These are phyloP conservation scores for Ciconia maguari DNA, from an alignment of 2,113 vertebrate genomes.

Conservation along the genomic window DNA sequence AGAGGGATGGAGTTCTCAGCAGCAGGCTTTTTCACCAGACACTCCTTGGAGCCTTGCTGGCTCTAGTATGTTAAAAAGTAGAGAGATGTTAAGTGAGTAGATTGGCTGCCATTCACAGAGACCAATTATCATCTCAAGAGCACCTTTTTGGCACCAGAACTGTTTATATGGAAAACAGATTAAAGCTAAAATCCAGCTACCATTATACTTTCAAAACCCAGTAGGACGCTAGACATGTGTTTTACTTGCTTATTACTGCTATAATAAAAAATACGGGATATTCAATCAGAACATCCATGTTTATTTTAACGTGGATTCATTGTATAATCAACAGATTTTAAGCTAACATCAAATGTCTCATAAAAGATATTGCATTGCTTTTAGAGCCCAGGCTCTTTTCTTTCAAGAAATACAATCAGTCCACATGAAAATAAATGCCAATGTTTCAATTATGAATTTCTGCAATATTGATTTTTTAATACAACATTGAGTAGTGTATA, in stretches of 20 bases:
- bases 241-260: neutral
- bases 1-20: neutral
- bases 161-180: neutral
- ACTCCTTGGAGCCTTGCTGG: neutral
- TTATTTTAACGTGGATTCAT: neutral
- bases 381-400: neutral
- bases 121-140: neutral
- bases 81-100: neutral
- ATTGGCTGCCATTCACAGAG: neutral
- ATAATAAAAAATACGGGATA: neutral
- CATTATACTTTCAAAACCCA: neutral
- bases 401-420: neutral
- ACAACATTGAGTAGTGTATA: neutral
- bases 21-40: neutral
- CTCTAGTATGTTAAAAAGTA: neutral
- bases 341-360: neutral
- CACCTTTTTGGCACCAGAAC: neutral
- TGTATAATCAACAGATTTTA: neutral
- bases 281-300: neutral
- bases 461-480: neutral
- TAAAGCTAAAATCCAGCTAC: neutral
- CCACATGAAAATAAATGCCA: neutral
- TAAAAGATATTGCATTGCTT: neutral
- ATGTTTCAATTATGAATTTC: neutral
- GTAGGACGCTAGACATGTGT: neutral